Evolutionary conservation across 2,113 vertebrate species (phyloP).

Genomic region (Shinisaurus crocodilurus): DNA sequence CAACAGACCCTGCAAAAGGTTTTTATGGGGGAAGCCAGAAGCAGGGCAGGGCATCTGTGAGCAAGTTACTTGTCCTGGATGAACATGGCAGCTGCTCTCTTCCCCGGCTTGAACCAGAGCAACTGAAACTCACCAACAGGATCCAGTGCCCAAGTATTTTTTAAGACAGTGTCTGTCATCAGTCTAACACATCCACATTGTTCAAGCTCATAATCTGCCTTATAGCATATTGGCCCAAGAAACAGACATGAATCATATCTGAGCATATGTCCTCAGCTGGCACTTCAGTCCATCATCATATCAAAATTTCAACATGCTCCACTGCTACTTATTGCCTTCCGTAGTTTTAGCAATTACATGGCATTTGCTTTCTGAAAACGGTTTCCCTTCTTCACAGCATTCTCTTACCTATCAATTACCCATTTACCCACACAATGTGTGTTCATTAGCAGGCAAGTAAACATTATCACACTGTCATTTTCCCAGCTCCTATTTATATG

Average conservation of each 20-base stretch:
- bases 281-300: constrained; percentile 2
- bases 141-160: constrained; percentile 9
- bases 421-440: not conserved
- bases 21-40: not conserved
- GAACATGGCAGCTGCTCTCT: not conserved
- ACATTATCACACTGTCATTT: constrained; percentile 30
- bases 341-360: constrained; percentile 11
- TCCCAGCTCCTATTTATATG: constrained; percentile 30
- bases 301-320: accelerated
- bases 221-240: constrained; percentile 37
- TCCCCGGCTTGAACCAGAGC: not conserved
- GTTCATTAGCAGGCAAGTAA: constrained; percentile 43
- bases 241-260: constrained; percentile 46
- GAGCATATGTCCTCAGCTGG: constrained; percentile 10
- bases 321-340: not conserved
- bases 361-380: not conserved
- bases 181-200: constrained; percentile 15
- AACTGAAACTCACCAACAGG: not conserved
- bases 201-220: constrained; percentile 34
- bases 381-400: constrained; percentile 19
- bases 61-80: not conserved
- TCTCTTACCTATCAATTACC: constrained; percentile 22
- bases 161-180: constrained; percentile 19
- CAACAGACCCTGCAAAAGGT: not conserved
- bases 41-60: not conserved